phyloP scores from a whole-genome alignment of 1,140 invertebrate species.

The Neodiprion pinetum region DNA sequence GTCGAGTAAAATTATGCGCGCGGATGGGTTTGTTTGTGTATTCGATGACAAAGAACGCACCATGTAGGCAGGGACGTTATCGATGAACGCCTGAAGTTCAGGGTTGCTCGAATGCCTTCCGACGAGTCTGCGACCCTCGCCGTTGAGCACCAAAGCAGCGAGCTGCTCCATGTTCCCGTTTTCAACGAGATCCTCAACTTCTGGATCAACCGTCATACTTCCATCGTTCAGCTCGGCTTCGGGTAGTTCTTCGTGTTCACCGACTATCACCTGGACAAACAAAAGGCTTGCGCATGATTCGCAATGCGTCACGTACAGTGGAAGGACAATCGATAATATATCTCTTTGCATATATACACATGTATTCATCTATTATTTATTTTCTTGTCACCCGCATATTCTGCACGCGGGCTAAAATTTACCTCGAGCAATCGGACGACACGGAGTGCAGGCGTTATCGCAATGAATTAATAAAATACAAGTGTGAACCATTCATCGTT shows the following conservation, averaged over 20 bases:
- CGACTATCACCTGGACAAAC: conserved; percentile 46
- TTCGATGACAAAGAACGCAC: conserved; percentile 56
- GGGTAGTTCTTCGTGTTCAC: conserved; percentile 43
- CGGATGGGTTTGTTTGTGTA: no score
- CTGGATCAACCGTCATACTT: conserved; percentile 58
- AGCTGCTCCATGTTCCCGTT: conserved; percentile 87
- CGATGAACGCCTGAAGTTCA: conserved; percentile 88
- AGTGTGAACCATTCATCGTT: no score
- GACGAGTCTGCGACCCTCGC: conserved; percentile 81
- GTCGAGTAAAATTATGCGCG: no score
- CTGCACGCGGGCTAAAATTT: no score
- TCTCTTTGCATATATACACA: no score
- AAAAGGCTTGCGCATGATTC: conserved; percentile 1
- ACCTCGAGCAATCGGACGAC: no score
- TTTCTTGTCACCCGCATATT: no score
- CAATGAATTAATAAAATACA: no score
- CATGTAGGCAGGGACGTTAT: conserved; percentile 91
- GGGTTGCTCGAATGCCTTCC: conserved; percentile 75
- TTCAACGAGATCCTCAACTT: conserved; percentile 70
- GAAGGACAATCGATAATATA: neutral
- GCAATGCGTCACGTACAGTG: neutral
- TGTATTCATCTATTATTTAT: no score
- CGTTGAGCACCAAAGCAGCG: conserved; percentile 86
- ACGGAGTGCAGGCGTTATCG: no score
- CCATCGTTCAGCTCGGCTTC: conserved; percentile 44